Base-by-base conservation (phyloP, 2,113 vertebrate species). In the Nanorana parkeri region DNA sequence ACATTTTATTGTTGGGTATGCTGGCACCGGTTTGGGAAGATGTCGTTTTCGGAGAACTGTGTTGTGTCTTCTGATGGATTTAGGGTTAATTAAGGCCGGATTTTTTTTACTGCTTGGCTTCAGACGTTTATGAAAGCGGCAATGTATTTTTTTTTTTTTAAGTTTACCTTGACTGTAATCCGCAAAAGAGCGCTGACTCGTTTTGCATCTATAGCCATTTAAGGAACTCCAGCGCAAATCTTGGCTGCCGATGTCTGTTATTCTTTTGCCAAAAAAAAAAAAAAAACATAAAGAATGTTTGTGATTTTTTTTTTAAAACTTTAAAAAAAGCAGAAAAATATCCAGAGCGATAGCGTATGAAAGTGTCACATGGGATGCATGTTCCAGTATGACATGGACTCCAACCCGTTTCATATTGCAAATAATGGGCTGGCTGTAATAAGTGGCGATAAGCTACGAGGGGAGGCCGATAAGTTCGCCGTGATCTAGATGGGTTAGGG, bases 241-340 rank as follows among this genome's bases (percentile, higher is more conserved):
- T 60, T 20, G n/a, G 55, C 72, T 60, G 28, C 19, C 28, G 19
- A 55, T 74, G 28, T 60, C 26, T 13, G 32, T n/a, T 20, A 21
- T 29, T 61, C 24, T 75, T 61, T 75, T 75, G 72, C 72, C 72
- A 61, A 75, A 74, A 58, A n/a, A 61, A 58, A 13, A 58, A 74
- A 21, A 47, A 47, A 56, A 11, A 58, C 55, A 32, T 26, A 58
- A 58, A 74, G 26, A 61, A 41, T 74, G 24, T 28, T 73, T 56
- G 21, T 71, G 16, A 56, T 52, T 13, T 28, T 7, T 41, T 61
- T 41, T 47, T 47, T 47, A 10, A 47, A 3, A 4, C 6, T 36
- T n/a, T n/a, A n/a, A n/a, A n/a, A 36, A 63, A 19, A 64, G 19
- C 17, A 64, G 17, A 32, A 19, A 67, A 65, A 65, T 67, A 41